phyloP scores from a whole-genome alignment of 2,797 vertebrate genomes.

The Buceros bicornis region DNA sequence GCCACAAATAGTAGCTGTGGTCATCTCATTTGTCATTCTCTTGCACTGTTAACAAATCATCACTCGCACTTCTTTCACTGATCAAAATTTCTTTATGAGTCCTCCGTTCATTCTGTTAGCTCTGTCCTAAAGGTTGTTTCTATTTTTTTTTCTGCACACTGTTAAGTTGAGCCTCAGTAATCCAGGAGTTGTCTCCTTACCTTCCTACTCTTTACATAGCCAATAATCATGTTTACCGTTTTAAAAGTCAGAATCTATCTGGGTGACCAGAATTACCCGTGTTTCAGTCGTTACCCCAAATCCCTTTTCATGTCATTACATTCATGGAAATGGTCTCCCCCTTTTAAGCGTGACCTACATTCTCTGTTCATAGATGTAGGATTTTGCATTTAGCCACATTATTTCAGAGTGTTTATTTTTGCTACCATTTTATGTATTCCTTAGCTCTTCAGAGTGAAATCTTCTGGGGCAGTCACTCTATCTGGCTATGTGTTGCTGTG shows the following conservation, averaged over 20 bases:
- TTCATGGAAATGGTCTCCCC: neutral
- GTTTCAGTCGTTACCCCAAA: neutral
- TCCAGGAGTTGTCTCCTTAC: neutral
- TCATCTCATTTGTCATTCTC: neutral
- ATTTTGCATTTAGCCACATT: neutral
- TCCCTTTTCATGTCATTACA: neutral
- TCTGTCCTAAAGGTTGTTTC: constrained; percentile 23
- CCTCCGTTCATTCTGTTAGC: neutral
- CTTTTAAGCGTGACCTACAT: neutral
- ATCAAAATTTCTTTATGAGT: constrained; percentile 28
- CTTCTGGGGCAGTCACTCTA: neutral
- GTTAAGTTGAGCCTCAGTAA: constrained; percentile 10
- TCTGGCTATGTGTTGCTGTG: neutral
- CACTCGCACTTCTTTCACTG: neutral
- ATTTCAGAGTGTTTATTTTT: neutral
- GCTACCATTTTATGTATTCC: neutral
- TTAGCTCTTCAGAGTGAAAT: neutral
- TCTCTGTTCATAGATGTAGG: neutral
- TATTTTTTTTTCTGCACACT: neutral
- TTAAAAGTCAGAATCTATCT: neutral
- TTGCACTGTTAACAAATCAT: constrained; percentile 7
- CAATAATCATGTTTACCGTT: neutral
- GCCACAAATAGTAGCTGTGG: neutral
- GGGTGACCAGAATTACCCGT: neutral
- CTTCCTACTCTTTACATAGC: neutral